Evolutionary conservation across 2,888 invertebrate species (phyloP), one percentile per base, ranked within the genome.

Genomic region (Rambutsinella grinnellia): DNA sequence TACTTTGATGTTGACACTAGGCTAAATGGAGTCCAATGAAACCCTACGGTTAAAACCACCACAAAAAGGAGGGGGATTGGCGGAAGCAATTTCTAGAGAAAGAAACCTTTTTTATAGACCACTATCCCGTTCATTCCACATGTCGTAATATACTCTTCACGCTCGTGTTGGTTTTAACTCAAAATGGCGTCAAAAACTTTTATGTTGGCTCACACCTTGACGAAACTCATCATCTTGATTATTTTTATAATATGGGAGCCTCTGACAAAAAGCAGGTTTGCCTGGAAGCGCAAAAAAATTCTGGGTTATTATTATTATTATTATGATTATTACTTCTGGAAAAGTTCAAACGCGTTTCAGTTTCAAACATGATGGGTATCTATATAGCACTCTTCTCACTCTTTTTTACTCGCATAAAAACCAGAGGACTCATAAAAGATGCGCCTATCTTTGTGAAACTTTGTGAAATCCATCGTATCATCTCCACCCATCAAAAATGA

Each of bases 401-500:
- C n/a, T n/a, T n/a, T n/a, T n/a, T n/a, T n/a, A n/a, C n/a, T n/a
- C n/a, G n/a, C n/a, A n/a, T n/a, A n/a, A n/a, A n/a, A n/a, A n/a
- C n/a, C n/a, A n/a, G n/a, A n/a, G n/a, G n/a, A n/a, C n/a, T n/a
- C n/a, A n/a, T n/a, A n/a, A n/a, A n/a, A n/a, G n/a, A n/a, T n/a
- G n/a, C n/a, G n/a, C n/a, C n/a, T n/a, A n/a, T n/a, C n/a, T n/a
- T n/a, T n/a, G n/a, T 36, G 6, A 36, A 5, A 8, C 36, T 8
- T 13, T 36, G 36, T 36, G 36, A 36, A 36, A 36, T 8, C 36
- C 36, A 36, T 36, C 36, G 36, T 36, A 28, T 3, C 19, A 17
- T 21, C 58, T 28, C 49, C 57, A 21, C 62, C 70, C 62, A 70
- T 70, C 70, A 70, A 70, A 44, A 23, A 54, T 70, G 46, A 61